Conservation (phyloP, 2,888 invertebrate species). For the Cataglyphis rosenhaueri region DNA sequence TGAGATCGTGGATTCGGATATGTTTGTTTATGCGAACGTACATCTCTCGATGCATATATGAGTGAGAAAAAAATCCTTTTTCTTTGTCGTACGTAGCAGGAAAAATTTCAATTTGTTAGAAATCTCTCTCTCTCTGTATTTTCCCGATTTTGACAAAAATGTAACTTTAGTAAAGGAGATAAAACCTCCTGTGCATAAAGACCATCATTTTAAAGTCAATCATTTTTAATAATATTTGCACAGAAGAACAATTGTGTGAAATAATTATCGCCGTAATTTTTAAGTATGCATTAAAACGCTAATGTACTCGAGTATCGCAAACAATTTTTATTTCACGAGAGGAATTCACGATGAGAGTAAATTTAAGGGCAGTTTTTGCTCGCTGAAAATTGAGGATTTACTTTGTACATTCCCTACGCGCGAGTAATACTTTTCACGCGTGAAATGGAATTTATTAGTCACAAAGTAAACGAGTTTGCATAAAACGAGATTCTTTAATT, state of each 20-base stretch:
- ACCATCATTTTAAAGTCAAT: too few relatives aligned
- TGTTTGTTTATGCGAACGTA: neutral
- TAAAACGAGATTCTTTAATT: slow-evolving; percentile 58
- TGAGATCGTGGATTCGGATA: slow-evolving; percentile 10
- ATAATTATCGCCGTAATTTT: neutral
- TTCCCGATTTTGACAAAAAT: neutral
- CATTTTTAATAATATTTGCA: neutral
- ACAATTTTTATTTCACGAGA: slow-evolving; percentile 21
- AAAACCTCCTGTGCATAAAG: neutral
- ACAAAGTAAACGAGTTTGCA: slow-evolving; percentile 40
- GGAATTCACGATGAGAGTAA: neutral
- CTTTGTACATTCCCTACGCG: slow-evolving; percentile 24
- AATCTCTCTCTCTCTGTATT: neutral
- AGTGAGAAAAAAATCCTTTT: neutral
- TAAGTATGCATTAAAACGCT: neutral
- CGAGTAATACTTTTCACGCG: slow-evolving; percentile 39
- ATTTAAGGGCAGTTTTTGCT: neutral
- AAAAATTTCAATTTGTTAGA: neutral
- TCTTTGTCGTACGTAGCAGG: too few relatives aligned
- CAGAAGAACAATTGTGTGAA: neutral
- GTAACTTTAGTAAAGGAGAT: neutral
- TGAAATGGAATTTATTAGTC: slow-evolving; percentile 45
- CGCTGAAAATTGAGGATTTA: slow-evolving; percentile 19
- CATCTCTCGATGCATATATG: neutral
- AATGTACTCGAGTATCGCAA: neutral